phyloP scores from a whole-genome alignment of 2,113 vertebrate genomes.

The Halichoerus grypus region DNA sequence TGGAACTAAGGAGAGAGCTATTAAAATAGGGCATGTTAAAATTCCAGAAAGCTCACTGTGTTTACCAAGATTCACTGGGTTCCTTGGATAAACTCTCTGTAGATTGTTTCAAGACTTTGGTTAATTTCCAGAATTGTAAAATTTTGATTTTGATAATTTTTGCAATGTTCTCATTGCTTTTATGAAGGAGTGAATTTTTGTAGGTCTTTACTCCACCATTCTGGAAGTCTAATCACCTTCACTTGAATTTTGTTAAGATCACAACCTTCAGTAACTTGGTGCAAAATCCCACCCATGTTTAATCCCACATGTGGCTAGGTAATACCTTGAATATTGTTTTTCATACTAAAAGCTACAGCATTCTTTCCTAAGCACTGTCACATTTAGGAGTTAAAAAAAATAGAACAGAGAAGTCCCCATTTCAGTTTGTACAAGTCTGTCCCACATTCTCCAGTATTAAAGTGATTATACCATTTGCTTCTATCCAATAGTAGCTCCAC shows the following conservation, averaged over 20 bases:
- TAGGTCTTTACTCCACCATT: not conserved
- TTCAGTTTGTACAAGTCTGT: not conserved
- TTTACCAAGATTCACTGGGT: slow-evolving; percentile 1
- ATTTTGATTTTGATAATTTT: not conserved
- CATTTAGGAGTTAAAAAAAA: not conserved
- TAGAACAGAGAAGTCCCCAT: not conserved
- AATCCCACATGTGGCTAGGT: not conserved
- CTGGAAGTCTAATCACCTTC: not conserved
- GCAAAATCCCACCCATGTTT: not conserved
- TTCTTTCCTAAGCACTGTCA: not conserved
- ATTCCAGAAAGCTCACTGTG: not conserved
- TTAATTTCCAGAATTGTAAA: slow-evolving; percentile 46
- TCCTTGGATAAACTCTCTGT: not conserved
- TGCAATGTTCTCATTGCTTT: not conserved
- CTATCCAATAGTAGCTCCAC: not conserved
- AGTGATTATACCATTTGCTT: not conserved
- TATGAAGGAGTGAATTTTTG: not conserved
- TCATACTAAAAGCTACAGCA: not conserved
- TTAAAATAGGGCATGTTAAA: not conserved
- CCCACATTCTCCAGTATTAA: not conserved
- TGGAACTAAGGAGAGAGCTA: not conserved
- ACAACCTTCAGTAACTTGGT: not conserved
- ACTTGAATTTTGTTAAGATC: slow-evolving; percentile 32
- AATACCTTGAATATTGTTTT: not conserved
- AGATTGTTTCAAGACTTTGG: not conserved